Conservation (phyloP, 2,888 invertebrate genomes). For the Catocala nupta region DNA sequence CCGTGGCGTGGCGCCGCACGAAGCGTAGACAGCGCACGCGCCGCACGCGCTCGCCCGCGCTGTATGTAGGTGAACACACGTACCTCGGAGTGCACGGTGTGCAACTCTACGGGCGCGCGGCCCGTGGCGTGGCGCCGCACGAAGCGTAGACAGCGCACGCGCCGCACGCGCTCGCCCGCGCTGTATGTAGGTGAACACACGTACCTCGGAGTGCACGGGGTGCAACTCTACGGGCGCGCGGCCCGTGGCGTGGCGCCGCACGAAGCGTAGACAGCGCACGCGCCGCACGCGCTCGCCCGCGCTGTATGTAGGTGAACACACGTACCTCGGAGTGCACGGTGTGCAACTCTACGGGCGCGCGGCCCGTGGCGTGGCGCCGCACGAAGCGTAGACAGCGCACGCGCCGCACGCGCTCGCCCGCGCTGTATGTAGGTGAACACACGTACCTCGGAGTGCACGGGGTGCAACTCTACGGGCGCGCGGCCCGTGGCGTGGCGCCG, state of each 20-base stretch:
- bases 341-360: too few relatives aligned
- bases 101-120: not conserved
- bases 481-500: too few relatives aligned
- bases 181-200: too few relatives aligned
- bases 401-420: too few relatives aligned
- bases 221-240: conserved; percentile 97
- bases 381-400: too few relatives aligned
- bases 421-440: not conserved
- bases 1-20: conserved; percentile 95
- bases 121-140: not conserved
- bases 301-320: conserved; percentile 72
- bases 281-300: conserved; percentile 97
- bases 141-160: too few relatives aligned
- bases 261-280: conserved; percentile 93
- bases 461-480: too few relatives aligned
- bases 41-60: conserved; percentile 96
- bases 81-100: not conserved
- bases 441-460: not conserved
- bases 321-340: too few relatives aligned
- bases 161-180: too few relatives aligned
- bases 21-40: conserved; percentile 94
- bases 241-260: conserved; percentile 96
- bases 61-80: conserved; percentile 56
- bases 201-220: conserved; percentile 96
- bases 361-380: too few relatives aligned